phyloP scores from a whole-genome alignment of 2,797 vertebrate genomes.

The Megalops cyprinoides region DNA sequence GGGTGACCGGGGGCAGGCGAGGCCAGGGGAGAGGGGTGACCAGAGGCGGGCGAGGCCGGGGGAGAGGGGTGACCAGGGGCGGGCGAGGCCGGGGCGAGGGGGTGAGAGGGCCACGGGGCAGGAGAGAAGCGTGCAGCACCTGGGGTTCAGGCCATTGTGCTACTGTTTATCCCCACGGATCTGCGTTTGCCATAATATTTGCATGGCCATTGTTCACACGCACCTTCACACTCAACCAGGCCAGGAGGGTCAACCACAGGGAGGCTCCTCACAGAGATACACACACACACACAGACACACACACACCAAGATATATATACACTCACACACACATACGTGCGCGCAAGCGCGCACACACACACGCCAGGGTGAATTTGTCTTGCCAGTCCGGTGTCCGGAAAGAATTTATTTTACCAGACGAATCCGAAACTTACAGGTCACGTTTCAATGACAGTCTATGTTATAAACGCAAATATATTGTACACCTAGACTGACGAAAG shows the following conservation, averaged over 20 bases:
- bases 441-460: no score
- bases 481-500: no score
- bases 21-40: background rate
- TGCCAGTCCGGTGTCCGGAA: no score
- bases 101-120: background rate
- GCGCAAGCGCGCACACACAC: background rate
- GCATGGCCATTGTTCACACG: background rate
- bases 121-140: no score
- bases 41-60: background rate
- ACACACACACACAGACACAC: slow-evolving; percentile 19
- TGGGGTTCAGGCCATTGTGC: no score
- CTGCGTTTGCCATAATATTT: background rate
- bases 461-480: no score
- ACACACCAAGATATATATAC: no score
- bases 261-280: no score
- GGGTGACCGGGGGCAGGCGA: background rate
- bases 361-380: no score
- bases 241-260: no score
- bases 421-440: no score
- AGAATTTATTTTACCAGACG: no score
- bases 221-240: background rate
- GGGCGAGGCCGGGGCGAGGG: background rate
- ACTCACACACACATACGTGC: background rate
- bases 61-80: background rate
- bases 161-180: background rate